Evolutionary conservation across 2,888 invertebrate genomes (phyloP), one percentile per base, ranked within the genome.

Genomic region (Callinectes sapidus): DNA sequence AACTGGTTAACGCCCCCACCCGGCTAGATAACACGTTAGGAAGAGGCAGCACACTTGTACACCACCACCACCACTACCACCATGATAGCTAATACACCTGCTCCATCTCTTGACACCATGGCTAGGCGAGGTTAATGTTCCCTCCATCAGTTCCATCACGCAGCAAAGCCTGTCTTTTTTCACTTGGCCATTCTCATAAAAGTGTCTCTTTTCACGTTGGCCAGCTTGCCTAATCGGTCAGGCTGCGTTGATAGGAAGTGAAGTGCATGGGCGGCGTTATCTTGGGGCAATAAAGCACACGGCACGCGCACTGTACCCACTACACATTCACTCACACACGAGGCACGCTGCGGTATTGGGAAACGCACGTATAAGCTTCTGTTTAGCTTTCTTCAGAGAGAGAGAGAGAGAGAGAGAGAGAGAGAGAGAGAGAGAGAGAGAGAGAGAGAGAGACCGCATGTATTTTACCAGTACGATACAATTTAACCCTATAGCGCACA

Each of bases 351-450:
- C 23, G 61, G 23, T 10, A 18, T 61, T 23, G 5, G 61, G n/a
- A n/a, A n/a, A 61, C 10, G 48, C 6, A 10, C 3, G 48, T 10
- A 16, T 61, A 18, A 61, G 23, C 2, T 16, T 61, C 61, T 61
- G 61, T n/a, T 23, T 71, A 61, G 23, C 18, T 71, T 71, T 1
- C 10, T 28, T n/a, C n/a, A 71, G 23, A n/a, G 71, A n/a, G n/a
- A 71, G n/a, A 71, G 35, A 87, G 42, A 18, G 42, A 39, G 39
- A 39, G 23, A 42, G 35, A 87, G 87, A 87, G 87, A 87, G 87
- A 87, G 87, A 87, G 87, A 87, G 87, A 87, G 87, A 87, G 87
- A 87, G 87, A 87, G 87, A 87, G 87, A 87, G 87, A 87, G 87
- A 87, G 87, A 87, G 87, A 87, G 87, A 87, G 35, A 87, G 87